Evolutionary conservation across 2,113 vertebrate genomes (phyloP).

Genomic region (Todiramphus saurophagus): DNA sequence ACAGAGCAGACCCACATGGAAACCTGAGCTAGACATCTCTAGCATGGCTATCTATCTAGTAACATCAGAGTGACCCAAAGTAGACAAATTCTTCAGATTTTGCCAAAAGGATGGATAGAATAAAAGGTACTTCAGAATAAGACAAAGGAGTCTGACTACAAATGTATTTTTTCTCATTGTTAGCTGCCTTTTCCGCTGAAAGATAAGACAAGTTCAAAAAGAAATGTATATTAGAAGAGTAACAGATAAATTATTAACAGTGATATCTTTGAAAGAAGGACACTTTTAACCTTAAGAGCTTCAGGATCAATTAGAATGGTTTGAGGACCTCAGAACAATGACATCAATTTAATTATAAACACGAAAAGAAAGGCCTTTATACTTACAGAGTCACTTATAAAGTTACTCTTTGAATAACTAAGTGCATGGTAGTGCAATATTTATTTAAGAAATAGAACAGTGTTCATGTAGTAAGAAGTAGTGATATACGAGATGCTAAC

Average conservation of each 20-base stretch:
- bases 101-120: neutral
- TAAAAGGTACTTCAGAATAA: neutral
- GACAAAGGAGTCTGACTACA: neutral
- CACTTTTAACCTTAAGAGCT: constrained; percentile 2
- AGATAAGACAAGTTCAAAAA: neutral
- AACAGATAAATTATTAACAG: constrained; percentile 35
- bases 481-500: neutral
- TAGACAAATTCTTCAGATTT: neutral
- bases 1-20: neutral
- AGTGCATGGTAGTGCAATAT: neutral
- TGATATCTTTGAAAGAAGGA: neutral
- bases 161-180: neutral
- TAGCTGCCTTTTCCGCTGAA: neutral
- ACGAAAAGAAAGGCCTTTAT: neutral
- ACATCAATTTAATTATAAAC: neutral
- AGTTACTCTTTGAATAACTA: neutral
- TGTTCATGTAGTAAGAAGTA: accelerated
- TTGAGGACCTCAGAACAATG: neutral
- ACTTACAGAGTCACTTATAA: neutral
- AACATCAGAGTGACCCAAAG: neutral
- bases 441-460: neutral
- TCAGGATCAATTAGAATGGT: neutral
- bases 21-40: neutral
- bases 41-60: neutral
- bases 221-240: neutral